phyloP scores from a whole-genome alignment of 2,888 invertebrate genomes.

The Apeira syringaria region DNA sequence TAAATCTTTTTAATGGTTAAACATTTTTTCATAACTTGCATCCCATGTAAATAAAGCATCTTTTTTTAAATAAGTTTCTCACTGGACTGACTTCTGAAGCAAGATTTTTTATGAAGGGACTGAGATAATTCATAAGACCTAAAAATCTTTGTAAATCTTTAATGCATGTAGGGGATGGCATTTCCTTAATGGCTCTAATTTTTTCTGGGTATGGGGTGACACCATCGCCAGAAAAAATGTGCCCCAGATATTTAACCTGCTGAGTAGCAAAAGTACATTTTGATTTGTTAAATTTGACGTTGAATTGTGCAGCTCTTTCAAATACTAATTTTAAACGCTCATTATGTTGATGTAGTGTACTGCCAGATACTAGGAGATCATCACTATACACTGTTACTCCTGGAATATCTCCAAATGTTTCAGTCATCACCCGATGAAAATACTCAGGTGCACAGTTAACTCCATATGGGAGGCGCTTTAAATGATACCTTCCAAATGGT shows the following conservation, averaged over 20 bases:
- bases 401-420: constrained; percentile 22
- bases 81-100: background rate
- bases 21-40: background rate
- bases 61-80: background rate
- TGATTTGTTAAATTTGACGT: constrained; percentile 29
- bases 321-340: constrained; percentile 19
- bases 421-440: constrained; percentile 27
- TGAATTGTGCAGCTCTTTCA: constrained; percentile 17
- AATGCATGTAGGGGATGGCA: constrained; percentile 19
- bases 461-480: constrained; percentile 29
- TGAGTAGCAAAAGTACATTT: constrained; percentile 21
- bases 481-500: constrained; percentile 26
- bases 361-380: constrained; percentile 21
- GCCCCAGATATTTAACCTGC: constrained; percentile 30
- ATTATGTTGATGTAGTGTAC: constrained; percentile 21
- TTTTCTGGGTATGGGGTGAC: background rate
- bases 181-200: constrained; percentile 3
- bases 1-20: constrained; percentile 5
- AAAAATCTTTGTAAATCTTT: constrained; percentile 29
- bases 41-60: background rate
- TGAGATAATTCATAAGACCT: constrained; percentile 21
- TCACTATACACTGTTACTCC: constrained; percentile 27
- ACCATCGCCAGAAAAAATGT: constrained; percentile 16
- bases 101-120: background rate
- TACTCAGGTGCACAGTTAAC: constrained; percentile 31